Evolutionary conservation across 2,888 invertebrate species (phyloP), one percentile per base, ranked within the genome.

Genomic region (Meta bourneti): DNA sequence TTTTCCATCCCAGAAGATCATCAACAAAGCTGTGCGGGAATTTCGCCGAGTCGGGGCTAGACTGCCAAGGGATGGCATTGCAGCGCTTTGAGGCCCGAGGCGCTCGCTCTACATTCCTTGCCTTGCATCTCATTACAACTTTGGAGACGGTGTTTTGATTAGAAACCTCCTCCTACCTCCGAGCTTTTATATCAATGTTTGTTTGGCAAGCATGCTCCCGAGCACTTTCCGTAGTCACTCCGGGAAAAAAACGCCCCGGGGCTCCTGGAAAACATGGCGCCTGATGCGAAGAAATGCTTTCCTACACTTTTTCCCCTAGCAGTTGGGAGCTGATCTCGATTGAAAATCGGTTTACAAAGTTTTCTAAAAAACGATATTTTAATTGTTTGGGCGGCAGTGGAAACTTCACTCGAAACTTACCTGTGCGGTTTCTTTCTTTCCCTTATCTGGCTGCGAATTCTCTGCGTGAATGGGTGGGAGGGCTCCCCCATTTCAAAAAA

Each of bases 121-220:
- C 54, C 91, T 91, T 91, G 91, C 91, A 91, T 91, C 91, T 91
- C 91, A 91, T 91, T 91, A 91, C 91, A 89, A 89, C 91, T 91
- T 91, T 83, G 91, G 91, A 91, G 91, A 88, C 91, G 88, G 88
- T 91, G 91, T 91, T 91, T 91, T 91, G 91, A 91, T 91, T 91
- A 91, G 91, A 91, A 88, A 84, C 91, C 88, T 89, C 88, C 87
- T 91, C 82, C 91, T 91, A 90, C 85, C 87, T 91, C 69, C 77
- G 83, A 91, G 91, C 87, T 91, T 91, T 91, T 91, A 91, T 91
- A 91, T 91, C 91, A 87, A 87, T 91, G 91, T 91, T 91, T 91
- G 91, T 91, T 91, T 91, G 91, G 91, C 82, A 87, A 87, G 87
- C 91, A 83, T 79, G 77, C 86, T 71, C 82, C 75, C 90, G 74